These are phyloP conservation scores for Platycheirus albimanus DNA, from an alignment of 2,888 invertebrate species.

Conservation along the genomic window DNA sequence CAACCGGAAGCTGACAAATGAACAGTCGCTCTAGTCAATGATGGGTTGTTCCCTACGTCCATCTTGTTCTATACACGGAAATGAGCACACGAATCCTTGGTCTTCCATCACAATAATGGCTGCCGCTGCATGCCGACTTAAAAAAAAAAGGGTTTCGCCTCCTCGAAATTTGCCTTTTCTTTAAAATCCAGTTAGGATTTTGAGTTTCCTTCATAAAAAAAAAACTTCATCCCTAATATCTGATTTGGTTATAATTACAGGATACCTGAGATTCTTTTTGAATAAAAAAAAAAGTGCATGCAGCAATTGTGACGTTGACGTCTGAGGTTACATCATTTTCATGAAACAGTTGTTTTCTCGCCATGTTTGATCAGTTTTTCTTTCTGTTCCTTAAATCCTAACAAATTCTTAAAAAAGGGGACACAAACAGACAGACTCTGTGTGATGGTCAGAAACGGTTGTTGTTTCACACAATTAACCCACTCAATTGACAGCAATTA, in stretches of 20 bases:
- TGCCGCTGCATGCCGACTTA: too few species aligned
- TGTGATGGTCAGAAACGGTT: conserved; percentile 26
- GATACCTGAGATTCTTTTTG: conserved; percentile 38
- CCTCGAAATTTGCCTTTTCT: conserved; percentile 17
- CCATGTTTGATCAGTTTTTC: conserved; percentile 32
- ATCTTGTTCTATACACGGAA: conserved; percentile 44
- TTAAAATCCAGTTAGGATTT: conserved; percentile 51
- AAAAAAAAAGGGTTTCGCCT: conserved; percentile 47
- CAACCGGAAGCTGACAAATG: conserved; percentile 72
- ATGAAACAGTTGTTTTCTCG: conserved; percentile 46
- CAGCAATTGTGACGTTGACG: background rate
- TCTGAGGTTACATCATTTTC: too few species aligned
- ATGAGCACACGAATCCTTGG: conserved; percentile 35
- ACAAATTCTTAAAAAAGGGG: conserved; percentile 23
- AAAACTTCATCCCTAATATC: conserved; percentile 1
- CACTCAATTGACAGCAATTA: conserved; percentile 76
- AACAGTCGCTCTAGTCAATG: conserved; percentile 42
- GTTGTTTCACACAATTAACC: conserved; percentile 76
- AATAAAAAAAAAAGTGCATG: background rate
- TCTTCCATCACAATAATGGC: background rate
- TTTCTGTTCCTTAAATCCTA: conserved; percentile 54
- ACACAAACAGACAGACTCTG: too few species aligned
- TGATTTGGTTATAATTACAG: conserved; percentile 69
- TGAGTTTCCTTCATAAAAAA: conserved; percentile 8
- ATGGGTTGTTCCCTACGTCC: conserved; percentile 37